Evolutionary conservation across 2,797 vertebrate species (phyloP).

Genomic region (Anableps anableps): DNA sequence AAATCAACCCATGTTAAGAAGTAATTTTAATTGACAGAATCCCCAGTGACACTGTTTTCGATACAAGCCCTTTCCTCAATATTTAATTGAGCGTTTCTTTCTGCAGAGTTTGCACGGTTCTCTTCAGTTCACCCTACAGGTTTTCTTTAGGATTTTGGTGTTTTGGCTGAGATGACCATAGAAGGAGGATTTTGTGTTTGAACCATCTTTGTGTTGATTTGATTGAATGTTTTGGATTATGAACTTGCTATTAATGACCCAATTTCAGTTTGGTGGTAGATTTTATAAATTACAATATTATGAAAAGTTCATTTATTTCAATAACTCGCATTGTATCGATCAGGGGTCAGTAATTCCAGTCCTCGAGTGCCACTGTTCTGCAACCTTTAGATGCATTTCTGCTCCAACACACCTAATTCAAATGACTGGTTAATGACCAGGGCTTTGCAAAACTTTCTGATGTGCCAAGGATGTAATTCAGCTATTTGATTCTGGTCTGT

Average conservation of each 20-base stretch:
- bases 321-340: background rate
- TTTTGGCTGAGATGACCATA: background rate
- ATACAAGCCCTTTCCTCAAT: background rate
- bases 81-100: too few relatives aligned
- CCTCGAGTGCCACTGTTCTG: too few relatives aligned
- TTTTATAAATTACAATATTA: background rate
- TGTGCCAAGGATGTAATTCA: background rate
- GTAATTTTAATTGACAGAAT: background rate
- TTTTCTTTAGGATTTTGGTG: too few relatives aligned
- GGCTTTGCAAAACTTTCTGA: background rate
- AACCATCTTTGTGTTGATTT: background rate
- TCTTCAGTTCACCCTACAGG: too few relatives aligned
- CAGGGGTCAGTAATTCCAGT: too few relatives aligned
- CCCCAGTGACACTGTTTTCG: background rate
- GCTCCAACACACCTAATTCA: background rate
- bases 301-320: background rate
- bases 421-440: background rate
- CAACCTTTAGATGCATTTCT: too few relatives aligned
- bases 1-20: background rate
- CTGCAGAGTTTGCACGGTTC: too few relatives aligned
- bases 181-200: background rate
- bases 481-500: background rate
- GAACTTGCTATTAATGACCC: background rate
- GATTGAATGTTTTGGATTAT: background rate
- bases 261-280: background rate